Percentiles rank a stretch among this genome's conserved stretches.
Conservation (phyloP, 2,113 vertebrate genomes). For the Salvelinus namaycush region DNA sequence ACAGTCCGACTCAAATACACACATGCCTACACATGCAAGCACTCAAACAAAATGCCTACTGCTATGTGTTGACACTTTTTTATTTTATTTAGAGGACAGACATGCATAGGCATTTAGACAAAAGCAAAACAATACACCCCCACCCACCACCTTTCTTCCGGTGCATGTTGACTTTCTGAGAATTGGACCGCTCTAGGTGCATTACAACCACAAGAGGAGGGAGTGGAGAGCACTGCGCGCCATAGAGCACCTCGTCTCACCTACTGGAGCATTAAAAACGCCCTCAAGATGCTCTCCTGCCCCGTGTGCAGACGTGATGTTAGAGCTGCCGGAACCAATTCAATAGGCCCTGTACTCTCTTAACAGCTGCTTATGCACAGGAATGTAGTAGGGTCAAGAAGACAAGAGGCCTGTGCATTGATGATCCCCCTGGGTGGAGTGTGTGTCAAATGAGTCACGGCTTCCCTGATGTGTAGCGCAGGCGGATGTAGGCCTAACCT, state of each 20-base stretch:
- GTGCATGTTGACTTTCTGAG: conserved; percentile 64
- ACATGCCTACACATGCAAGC: no score
- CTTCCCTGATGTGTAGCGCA: neutral
- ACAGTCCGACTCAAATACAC: no score
- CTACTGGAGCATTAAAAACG: no score
- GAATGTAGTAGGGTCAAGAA: neutral
- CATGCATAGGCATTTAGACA: neutral
- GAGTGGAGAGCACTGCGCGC: conserved; percentile 29
- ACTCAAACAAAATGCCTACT: no score
- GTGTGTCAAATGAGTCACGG: neutral
- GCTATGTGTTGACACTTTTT: no score
- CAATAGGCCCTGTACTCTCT: neutral
- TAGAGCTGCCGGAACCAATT: conserved; percentile 34
- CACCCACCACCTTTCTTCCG: conserved; percentile 63
- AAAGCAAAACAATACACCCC: conserved; percentile 6
- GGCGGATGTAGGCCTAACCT: no score
- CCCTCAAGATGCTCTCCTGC: no score
- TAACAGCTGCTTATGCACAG: neutral
- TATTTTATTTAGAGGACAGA: no score
- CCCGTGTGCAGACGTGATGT: conserved; percentile 34
- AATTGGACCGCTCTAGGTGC: conserved; percentile 63
- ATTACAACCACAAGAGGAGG: conserved; percentile 62
- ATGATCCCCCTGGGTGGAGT: neutral
- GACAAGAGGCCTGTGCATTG: neutral
- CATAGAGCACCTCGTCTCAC: conserved; percentile 34